Evolutionary conservation across 1,140 invertebrate genomes (phyloP).

Genomic region (Papilio dardanus): DNA sequence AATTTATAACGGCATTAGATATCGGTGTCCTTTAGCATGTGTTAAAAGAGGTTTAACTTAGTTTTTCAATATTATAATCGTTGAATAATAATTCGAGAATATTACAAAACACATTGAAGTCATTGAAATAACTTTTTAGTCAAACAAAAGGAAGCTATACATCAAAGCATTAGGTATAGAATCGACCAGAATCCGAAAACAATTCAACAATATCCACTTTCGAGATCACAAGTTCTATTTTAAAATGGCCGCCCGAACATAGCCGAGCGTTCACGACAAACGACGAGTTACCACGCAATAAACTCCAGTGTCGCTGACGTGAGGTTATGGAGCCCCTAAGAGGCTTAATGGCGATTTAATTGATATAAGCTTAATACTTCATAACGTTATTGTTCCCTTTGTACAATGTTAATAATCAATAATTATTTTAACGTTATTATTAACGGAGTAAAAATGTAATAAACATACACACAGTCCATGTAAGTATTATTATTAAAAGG

Average conservation of each 20-base stretch:
- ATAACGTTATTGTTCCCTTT: conserved; percentile 49
- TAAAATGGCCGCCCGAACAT: conserved; percentile 58
- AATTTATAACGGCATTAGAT: no score
- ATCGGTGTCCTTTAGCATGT: no score
- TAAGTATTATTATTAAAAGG: background rate
- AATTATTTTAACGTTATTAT: background rate
- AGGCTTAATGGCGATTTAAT: conserved; percentile 60
- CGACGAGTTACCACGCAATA: conserved; percentile 64
- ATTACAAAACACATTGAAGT: background rate
- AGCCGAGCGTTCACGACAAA: conserved; percentile 56
- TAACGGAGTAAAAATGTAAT: background rate
- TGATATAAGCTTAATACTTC: conserved; percentile 53
- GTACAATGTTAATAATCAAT: background rate
- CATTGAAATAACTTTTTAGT: conserved; percentile 23
- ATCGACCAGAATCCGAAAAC: conserved; percentile 49
- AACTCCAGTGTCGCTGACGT: conserved; percentile 58
- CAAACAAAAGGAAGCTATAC: conserved; percentile 43
- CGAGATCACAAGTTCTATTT: conserved; percentile 64
- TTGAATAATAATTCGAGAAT: background rate
- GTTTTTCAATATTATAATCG: background rate
- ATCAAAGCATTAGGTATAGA: conserved; percentile 45
- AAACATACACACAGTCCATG: no score
- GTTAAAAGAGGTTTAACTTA: no score
- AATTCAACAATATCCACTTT: conserved; percentile 45
- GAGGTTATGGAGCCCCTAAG: conserved; percentile 52